Conservation (phyloP, 2,797 vertebrate species). For the Botia almorhae region DNA sequence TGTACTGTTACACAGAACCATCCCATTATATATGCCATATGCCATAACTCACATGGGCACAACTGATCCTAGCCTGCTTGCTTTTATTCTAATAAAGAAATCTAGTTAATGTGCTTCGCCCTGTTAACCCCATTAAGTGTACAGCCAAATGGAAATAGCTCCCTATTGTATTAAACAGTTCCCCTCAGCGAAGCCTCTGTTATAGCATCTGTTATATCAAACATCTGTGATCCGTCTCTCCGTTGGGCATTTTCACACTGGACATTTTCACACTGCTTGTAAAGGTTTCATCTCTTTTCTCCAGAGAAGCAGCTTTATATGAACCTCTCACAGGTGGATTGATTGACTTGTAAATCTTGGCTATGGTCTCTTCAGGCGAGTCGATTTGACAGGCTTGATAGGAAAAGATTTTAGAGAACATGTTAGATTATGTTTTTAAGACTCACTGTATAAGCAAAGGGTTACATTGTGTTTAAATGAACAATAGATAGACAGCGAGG, state of each 20-base stretch:
- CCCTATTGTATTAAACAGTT: constrained; percentile 24
- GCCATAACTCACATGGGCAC: not conserved
- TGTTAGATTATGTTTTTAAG: not conserved
- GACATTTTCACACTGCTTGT: constrained; percentile 59
- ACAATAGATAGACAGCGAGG: no score
- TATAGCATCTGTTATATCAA: constrained; percentile 54
- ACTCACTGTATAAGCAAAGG: not conserved
- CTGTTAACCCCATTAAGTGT: constrained; percentile 30
- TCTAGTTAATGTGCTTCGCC: constrained; percentile 3
- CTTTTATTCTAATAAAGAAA: constrained; percentile 18
- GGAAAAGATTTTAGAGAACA: not conserved
- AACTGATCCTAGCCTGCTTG: not conserved
- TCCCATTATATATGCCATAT: not conserved
- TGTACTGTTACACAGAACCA: not conserved
- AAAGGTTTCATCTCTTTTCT: constrained; percentile 60
- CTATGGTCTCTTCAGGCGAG: not conserved
- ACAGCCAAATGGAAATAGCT: constrained; percentile 29
- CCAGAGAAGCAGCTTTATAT: constrained; percentile 28
- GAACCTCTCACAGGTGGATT: constrained; percentile 42
- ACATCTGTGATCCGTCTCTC: constrained; percentile 53
- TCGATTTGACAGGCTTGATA: not conserved
- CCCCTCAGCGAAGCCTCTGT: constrained; percentile 58
- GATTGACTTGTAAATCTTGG: constrained; percentile 12
- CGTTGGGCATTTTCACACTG: constrained; percentile 58
- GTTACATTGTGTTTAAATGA: no score